Percentiles rank a stretch among this genome's conserved stretches.
These are phyloP conservation scores for Dromius quadrimaculatus DNA, from an alignment of 2,888 invertebrate species.

Conservation along the genomic window DNA sequence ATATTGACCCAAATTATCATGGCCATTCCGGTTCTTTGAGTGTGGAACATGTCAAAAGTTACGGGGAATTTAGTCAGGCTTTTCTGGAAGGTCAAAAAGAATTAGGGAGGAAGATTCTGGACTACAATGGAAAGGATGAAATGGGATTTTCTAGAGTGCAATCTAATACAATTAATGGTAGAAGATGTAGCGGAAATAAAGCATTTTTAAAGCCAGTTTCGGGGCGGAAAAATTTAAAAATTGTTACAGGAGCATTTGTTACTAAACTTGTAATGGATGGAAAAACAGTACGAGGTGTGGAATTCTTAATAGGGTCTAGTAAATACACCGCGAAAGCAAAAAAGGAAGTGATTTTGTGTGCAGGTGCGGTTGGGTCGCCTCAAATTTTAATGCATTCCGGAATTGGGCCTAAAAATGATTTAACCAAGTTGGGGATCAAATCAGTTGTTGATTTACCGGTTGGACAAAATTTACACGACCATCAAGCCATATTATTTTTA, in stretches of 20 bases:
- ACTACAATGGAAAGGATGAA: slow-evolving; percentile 72
- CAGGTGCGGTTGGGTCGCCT: slow-evolving; percentile 18
- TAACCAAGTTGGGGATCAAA: slow-evolving; percentile 9
- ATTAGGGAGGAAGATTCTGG: slow-evolving; percentile 73
- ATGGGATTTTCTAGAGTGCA: slow-evolving; percentile 75
- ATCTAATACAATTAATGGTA: slow-evolving; percentile 69
- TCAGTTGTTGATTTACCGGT: slow-evolving; percentile 25
- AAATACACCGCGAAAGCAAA: slow-evolving; percentile 56
- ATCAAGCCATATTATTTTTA: background rate
- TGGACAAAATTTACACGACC: slow-evolving; percentile 39
- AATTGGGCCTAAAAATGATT: slow-evolving; percentile 34
- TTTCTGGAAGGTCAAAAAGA: slow-evolving; percentile 72
- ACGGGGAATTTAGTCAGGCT: slow-evolving; percentile 65
- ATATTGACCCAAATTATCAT: slow-evolving; percentile 66
- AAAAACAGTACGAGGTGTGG: slow-evolving; percentile 74
- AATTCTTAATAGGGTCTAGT: slow-evolving; percentile 69
- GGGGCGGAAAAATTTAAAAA: slow-evolving; percentile 73
- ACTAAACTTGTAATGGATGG: slow-evolving; percentile 74
- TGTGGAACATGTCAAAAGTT: slow-evolving; percentile 62
- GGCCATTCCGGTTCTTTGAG: slow-evolving; percentile 62
- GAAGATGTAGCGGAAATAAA: slow-evolving; percentile 73
- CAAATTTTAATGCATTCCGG: slow-evolving; percentile 32
- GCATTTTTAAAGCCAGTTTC: slow-evolving; percentile 71
- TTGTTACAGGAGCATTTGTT: slow-evolving; percentile 72
- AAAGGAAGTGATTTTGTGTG: slow-evolving; percentile 39